Conservation (phyloP, 2,797 vertebrate genomes). For the Platyrinchus mystaceus region DNA sequence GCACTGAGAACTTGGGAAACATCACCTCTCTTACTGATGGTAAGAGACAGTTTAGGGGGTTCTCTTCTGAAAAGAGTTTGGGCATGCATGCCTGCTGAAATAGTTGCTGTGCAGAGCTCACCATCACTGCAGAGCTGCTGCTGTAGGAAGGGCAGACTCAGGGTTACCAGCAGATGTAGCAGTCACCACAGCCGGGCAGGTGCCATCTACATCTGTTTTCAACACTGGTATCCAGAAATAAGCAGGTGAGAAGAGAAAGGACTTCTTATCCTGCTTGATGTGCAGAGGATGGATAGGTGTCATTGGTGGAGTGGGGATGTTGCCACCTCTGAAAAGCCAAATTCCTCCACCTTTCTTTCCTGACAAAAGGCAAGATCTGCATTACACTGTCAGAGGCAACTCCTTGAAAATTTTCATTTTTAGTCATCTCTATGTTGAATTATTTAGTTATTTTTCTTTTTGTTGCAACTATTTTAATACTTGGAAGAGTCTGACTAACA, state of each 20-base stretch:
- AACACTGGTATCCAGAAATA: background rate
- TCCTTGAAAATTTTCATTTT: background rate
- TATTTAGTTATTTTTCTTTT: background rate
- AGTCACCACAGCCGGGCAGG: background rate
- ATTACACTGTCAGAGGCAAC: background rate
- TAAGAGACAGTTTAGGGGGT: constrained; percentile 53
- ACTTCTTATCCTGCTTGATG: background rate
- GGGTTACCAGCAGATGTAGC: background rate
- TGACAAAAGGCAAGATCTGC: background rate
- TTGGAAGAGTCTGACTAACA: background rate
- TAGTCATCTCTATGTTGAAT: background rate
- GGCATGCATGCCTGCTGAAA: background rate
- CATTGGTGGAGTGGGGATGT: background rate
- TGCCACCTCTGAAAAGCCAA: background rate
- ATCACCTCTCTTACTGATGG: constrained; percentile 86
- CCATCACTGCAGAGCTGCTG: background rate
- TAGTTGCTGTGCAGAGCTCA: background rate
- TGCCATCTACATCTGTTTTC: background rate
- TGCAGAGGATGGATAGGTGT: background rate
- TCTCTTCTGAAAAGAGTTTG: background rate
- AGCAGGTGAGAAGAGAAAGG: background rate
- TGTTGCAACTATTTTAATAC: background rate
- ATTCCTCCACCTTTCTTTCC: background rate
- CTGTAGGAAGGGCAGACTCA: background rate
- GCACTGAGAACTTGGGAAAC: constrained; percentile 83